Conservation (phyloP, 1,140 invertebrate genomes). For the Ptiloglossa arizonensis region DNA sequence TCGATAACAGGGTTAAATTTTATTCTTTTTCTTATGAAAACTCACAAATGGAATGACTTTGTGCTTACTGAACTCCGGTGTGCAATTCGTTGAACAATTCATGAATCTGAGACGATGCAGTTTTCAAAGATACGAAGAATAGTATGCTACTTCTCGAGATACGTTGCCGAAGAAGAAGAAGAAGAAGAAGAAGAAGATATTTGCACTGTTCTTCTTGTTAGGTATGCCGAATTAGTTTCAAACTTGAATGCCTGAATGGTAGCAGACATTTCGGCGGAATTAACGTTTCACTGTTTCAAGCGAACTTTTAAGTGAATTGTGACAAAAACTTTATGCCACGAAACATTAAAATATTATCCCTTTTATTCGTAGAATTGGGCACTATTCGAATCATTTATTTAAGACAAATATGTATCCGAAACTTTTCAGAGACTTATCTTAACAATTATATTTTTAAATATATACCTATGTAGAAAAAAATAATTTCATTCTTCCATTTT, state of each 20-base stretch:
- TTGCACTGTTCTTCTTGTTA: slow-evolving; percentile 28
- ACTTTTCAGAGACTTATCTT: too few relatives aligned
- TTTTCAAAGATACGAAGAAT: slow-evolving; percentile 50
- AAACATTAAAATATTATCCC: neutral
- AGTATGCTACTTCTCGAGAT: slow-evolving; percentile 27
- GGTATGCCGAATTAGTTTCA: slow-evolving; percentile 55
- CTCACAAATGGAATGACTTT: neutral
- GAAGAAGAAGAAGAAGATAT: slow-evolving; percentile 3
- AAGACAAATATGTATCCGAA: too few relatives aligned
- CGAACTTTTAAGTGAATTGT: neutral
- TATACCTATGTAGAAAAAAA: too few relatives aligned
- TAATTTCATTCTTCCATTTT: neutral
- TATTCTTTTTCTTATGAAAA: neutral
- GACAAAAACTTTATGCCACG: neutral
- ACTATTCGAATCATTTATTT: too few relatives aligned
- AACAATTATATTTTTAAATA: too few relatives aligned
- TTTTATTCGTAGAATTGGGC: neutral
- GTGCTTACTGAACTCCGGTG: slow-evolving; percentile 1
- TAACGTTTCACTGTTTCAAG: slow-evolving; percentile 20
- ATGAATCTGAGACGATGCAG: slow-evolving; percentile 20
- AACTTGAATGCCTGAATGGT: slow-evolving; percentile 30
- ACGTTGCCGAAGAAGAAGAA: slow-evolving; percentile 17
- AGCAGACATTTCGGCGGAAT: slow-evolving; percentile 11
- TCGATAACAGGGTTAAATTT: neutral
- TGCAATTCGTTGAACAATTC: slow-evolving; percentile 7